Base-by-base conservation (phyloP, 2,113 vertebrate species). In the Halcyon malimbica region DNA sequence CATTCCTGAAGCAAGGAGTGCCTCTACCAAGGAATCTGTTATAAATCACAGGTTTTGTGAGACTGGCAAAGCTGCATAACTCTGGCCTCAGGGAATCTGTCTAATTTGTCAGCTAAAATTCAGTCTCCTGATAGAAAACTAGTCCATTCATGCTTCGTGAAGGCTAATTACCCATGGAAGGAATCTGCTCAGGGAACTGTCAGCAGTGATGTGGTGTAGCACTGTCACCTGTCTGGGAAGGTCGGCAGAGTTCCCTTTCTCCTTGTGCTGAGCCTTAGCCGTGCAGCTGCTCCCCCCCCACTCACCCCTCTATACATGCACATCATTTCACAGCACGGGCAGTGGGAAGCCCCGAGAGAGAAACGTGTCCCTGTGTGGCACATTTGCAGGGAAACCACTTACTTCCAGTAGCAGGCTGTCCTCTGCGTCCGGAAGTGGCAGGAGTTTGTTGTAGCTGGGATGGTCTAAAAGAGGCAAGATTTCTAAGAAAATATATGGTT, bases 21-120 rank as follows among this genome's bases (percentile, higher is more conserved):
- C 89, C 97, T 97, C 93, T 65, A 82, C 94, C 16, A 29, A 96
- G 92, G 96, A 96, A 94, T 97, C 94, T 88, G 89, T 97, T 97
- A 97, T 98, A 98, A 98, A 98, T 98, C 97, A 98, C 94, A 92
- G 97, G 97, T 97, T 95, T 64, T 94, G 92, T 46, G 93, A 87
- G 97, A 85, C 96, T 97, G 97, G 97, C 97, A 97, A 89, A 89
- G 96, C 95, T 70, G 41, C 82, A 89, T 73, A 95, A 95, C 97
- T 94, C 94, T 97, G 67, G 98, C 98, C 98, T 95, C 76, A 2
- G 97, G 98, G 98, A 97, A 97, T 91, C 96, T 97, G 96, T 97
- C 98, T 97, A 97, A 97, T 98, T 97, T 98, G 98, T 98, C 98
- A 98, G 97, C 95, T 97, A 96, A 96, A 96, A 97, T 96, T 97